Evolutionary conservation across 2,888 invertebrate genomes (phyloP), one percentile per base, ranked within the genome.

Genomic region (Campoplex capitator): DNA sequence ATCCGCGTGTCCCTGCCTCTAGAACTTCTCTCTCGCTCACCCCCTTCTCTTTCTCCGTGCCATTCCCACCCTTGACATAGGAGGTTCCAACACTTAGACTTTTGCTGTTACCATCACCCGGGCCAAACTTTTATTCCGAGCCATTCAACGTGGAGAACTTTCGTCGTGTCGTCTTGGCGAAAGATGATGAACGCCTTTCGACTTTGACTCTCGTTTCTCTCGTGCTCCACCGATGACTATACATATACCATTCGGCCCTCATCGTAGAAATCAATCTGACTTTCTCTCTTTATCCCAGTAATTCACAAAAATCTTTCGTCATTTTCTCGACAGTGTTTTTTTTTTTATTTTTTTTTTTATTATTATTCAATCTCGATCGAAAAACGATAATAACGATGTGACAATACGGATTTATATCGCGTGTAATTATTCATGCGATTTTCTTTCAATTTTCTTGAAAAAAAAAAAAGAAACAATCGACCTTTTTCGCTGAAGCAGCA

Each of bases 151-250:
- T 13, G 51, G 71, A 77, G 45, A 84, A 87, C 81, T 84, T 87
- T 87, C 87, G 82, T 75, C 82, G 81, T 73, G 84, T 84, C 82
- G 84, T 84, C 82, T 75, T 75, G 65, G 54, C 62, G 73, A 75
- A 74, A 56, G 23, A 86, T 84, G 86, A 84, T 87, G 84, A 87
- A 87, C 87, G 84, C 87, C 68, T 68, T 56, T 79, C 74, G 65
- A 71, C 67, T 65, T 75, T 42, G 45, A 11, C 68, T 58, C 32
- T 18, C 62, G 18, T 70, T 56, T 74, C 48, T 35, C 51, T 35
- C 74, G 32, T 58, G 51, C 4, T 73, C 56, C 23, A 23, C 32
- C 70, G 28, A 54, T 77, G 45, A n/a, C 58, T 56, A 62, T 75
- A 70, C 65, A 71, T 62, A 38, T 28, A 23, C 13, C 38, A 48